Percentiles rank a stretch among this genome's conserved stretches.
Evolutionary conservation across 2,888 invertebrate genomes (phyloP).

Genomic region (Lymantria dispar): DNA sequence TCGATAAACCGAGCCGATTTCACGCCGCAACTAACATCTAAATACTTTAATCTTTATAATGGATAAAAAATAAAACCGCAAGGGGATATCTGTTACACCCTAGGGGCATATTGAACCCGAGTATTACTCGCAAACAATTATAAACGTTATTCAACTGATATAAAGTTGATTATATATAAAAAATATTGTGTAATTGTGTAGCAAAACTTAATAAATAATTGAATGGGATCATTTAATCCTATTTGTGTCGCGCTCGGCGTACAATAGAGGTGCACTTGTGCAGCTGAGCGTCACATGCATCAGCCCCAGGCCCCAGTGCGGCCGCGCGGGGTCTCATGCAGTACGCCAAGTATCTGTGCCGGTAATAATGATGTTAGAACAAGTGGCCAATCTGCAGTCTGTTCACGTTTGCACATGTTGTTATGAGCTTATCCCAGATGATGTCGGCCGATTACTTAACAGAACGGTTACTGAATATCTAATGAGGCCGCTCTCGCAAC

Average conservation of each 20-base stretch:
- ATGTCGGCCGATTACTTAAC: constrained; percentile 22
- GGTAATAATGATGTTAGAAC: constrained; percentile 29
- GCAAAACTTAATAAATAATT: constrained; percentile 38
- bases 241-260: constrained; percentile 44
- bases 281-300: constrained; percentile 72
- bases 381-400: constrained; percentile 38
- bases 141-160: constrained; percentile 22
- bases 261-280: constrained; percentile 68
- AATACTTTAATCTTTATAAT: constrained; percentile 64
- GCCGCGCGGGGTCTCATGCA: constrained; percentile 11
- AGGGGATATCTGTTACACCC: constrained; percentile 39
- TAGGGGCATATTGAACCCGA: constrained; percentile 28
- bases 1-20: constrained; percentile 68
- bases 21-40: constrained; percentile 58
- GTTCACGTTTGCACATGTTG: constrained; percentile 38
- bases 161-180: constrained; percentile 7
- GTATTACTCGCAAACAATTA: constrained; percentile 19
- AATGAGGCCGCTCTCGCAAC: constrained; percentile 25
- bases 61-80: constrained; percentile 60
- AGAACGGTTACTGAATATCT: constrained; percentile 26
- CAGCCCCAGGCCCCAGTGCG: constrained; percentile 27
- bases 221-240: constrained; percentile 53
- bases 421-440: constrained; percentile 26
- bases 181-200: constrained; percentile 2
- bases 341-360: constrained; percentile 23